phyloP scores from a whole-genome alignment of 2,113 vertebrate genomes.

The Cichladusa arquata region DNA sequence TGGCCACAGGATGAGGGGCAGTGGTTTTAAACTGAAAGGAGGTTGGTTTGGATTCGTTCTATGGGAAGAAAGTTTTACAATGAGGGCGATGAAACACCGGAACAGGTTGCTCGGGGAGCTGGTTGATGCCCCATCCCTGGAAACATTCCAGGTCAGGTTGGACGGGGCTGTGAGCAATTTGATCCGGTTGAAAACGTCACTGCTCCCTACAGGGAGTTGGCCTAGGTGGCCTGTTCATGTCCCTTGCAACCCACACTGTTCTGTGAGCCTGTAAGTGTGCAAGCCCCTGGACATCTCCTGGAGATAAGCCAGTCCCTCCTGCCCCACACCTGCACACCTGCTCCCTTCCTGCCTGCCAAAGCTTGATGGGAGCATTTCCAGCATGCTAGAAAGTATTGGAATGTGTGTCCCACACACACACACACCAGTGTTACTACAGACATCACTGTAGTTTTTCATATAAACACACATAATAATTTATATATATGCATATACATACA shows the following conservation, averaged over 20 bases:
- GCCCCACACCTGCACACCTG: background rate
- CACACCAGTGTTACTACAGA: background rate
- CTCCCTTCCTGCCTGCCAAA: background rate
- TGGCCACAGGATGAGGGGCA: accelerated
- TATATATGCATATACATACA: too few species aligned
- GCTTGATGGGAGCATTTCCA: background rate
- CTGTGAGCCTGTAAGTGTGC: background rate
- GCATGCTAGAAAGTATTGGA: background rate
- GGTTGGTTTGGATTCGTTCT: background rate
- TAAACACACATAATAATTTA: background rate
- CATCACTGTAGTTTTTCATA: background rate
- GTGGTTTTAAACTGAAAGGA: too few species aligned
- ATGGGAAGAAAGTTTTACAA: background rate
- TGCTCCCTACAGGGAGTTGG: background rate
- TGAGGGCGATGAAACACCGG: background rate
- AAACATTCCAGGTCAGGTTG: background rate
- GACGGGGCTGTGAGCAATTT: background rate
- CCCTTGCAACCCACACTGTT: background rate
- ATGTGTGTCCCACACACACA: background rate
- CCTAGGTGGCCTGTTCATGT: background rate
- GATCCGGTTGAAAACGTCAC: background rate
- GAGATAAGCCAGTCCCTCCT: background rate
- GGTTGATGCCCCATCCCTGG: background rate
- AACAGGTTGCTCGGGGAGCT: background rate
- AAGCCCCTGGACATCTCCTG: background rate